These are phyloP conservation scores for Cranoglanis bouderius DNA, from an alignment of 2,113 vertebrate genomes.

Conservation along the genomic window DNA sequence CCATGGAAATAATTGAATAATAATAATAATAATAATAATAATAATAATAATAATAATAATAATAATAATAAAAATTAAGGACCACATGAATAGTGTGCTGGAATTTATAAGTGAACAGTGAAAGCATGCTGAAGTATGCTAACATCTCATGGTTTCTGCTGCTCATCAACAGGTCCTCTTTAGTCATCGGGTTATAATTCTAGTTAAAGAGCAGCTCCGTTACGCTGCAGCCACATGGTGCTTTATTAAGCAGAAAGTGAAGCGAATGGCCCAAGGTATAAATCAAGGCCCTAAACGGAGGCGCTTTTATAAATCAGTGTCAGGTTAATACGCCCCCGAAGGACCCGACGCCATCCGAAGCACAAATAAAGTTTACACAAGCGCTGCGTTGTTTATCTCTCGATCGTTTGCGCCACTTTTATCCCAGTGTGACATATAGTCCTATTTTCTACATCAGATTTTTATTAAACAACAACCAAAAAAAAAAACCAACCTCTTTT, in stretches of 20 bases:
- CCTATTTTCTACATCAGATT: not conserved
- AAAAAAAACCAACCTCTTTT: not conserved
- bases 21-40: not conserved
- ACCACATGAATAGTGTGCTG: not conserved
- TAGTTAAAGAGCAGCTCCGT: slow-evolving; percentile 60
- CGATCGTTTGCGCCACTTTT: not conserved
- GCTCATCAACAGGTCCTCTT: slow-evolving; percentile 10
- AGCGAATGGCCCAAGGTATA: slow-evolving; percentile 59
- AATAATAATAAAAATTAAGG: not conserved
- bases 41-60: not conserved
- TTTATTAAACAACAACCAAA: not conserved
- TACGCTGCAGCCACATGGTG: slow-evolving; percentile 65
- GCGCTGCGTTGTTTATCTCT: not conserved
- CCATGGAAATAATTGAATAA: no score
- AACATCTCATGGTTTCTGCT: not conserved
- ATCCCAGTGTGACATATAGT: not conserved
- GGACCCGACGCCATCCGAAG: slow-evolving; percentile 53
- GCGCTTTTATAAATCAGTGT: slow-evolving; percentile 74
- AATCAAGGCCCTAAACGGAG: slow-evolving; percentile 67
- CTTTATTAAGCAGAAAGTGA: slow-evolving; percentile 63
- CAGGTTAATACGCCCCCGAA: slow-evolving; percentile 66
- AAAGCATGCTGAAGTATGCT: not conserved
- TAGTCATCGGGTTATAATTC: not conserved
- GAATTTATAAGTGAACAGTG: not conserved
- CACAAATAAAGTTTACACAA: slow-evolving; percentile 56